These are phyloP conservation scores for Myotis lucifugus DNA, from an alignment of 2,113 vertebrate genomes.

Conservation along the genomic window DNA sequence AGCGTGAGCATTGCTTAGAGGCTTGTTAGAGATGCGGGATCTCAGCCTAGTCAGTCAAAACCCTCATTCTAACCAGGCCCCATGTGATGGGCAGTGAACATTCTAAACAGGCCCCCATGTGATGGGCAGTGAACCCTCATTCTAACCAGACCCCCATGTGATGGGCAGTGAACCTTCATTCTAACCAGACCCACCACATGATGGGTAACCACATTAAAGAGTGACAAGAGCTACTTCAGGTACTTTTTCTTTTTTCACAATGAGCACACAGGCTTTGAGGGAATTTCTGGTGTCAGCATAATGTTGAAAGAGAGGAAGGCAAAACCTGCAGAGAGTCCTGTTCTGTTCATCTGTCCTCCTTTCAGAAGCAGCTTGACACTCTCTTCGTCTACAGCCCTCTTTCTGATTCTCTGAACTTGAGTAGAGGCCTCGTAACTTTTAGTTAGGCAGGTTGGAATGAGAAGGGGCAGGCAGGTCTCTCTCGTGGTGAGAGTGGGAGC, in stretches of 20 bases:
- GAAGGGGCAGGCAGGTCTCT: background rate
- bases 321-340: too few relatives aligned
- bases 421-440: background rate
- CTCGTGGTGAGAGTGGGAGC: too few relatives aligned
- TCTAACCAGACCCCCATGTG: too few relatives aligned
- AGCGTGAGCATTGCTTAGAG: background rate
- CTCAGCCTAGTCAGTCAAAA: background rate
- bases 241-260: too few relatives aligned
- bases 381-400: background rate
- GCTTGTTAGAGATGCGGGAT: background rate
- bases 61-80: too few relatives aligned
- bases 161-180: too few relatives aligned
- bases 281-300: background rate
- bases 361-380: background rate
- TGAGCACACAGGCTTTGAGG: background rate
- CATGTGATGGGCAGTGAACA: too few relatives aligned
- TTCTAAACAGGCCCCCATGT: too few relatives aligned
- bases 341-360: background rate
- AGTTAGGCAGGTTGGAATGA: background rate
- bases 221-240: background rate
- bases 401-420: background rate
- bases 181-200: too few relatives aligned
- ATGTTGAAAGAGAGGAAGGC: background rate
- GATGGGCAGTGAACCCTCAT: too few relatives aligned
- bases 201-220: background rate